Evolutionary conservation across 1,140 invertebrate genomes (phyloP).

Genomic region (Hypothenemus hampei): DNA sequence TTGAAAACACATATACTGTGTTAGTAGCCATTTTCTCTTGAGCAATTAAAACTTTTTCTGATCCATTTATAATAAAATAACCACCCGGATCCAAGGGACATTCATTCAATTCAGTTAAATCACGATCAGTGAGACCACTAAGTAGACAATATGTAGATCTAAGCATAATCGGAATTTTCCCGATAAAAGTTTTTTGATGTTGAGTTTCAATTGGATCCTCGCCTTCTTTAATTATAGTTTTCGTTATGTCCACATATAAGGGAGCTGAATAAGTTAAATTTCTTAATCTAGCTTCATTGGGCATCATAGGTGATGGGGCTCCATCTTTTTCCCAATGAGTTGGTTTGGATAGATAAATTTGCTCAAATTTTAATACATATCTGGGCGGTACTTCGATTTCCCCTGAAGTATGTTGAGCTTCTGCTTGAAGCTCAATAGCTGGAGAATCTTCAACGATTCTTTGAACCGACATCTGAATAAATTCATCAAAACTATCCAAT

Average conservation of each 20-base stretch:
- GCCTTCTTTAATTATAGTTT: constrained; percentile 86
- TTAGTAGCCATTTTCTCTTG: constrained; percentile 99
- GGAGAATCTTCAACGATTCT: constrained; percentile 98
- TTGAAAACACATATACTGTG: constrained; percentile 98
- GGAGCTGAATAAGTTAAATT: constrained; percentile 95
- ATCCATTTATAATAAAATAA: constrained; percentile 95
- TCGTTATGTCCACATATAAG: constrained; percentile 96
- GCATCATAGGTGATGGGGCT: constrained; percentile 98
- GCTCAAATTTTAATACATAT: constrained; percentile 84
- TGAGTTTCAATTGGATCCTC: constrained; percentile 90
- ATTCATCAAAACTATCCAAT: constrained; percentile 98
- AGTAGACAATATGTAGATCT: constrained; percentile 94
- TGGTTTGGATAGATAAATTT: constrained; percentile 97
- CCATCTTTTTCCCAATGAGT: constrained; percentile 99
- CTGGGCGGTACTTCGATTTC: constrained; percentile 86
- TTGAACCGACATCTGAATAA: constrained; percentile 99
- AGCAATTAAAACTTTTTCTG: constrained; percentile 94
- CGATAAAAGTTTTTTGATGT: constrained; percentile 97
- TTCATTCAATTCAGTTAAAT: constrained; percentile 97
- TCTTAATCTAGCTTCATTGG: constrained; percentile 89
- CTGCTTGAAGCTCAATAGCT: constrained; percentile 94
- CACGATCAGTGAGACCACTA: constrained; percentile 91
- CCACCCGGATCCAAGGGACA: constrained; percentile 97
- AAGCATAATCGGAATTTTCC: constrained; percentile 99
- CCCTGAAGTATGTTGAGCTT: constrained; percentile 91